Evolutionary conservation across 2,797 vertebrate genomes (phyloP), one percentile per base, ranked within the genome.

Genomic region (Peromyscus nudipes): DNA sequence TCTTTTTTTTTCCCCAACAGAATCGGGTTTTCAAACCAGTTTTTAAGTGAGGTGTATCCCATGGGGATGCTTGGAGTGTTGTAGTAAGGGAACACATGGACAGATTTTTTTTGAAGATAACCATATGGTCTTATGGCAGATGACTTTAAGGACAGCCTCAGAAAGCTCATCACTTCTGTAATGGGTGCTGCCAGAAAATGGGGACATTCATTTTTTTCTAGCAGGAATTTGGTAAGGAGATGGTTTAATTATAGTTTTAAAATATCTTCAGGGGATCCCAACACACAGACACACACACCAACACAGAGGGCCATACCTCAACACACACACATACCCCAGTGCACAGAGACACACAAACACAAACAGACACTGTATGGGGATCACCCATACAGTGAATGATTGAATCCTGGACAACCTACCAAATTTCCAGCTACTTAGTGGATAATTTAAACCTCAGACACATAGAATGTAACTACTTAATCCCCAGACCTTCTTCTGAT

Each of bases 231-330:
- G 3, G 12, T 76, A 31, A 13, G 29, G 34, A 25, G 34, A 77
- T 62, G 60, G 4, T 65, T 89, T 75, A 85, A 69, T 76, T 94
- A 62, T 67, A 9, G 21, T 90, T 92, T 92, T 65, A 29, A 91
- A 80, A 77, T 55, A 8, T 13, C 5, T 34, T 88, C 23, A 67
- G 10, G 11, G 65, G 11, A 84, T 29, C 23, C 40, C 31, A 17
- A 82, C 25, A 96, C 16, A 91, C 16, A 83, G 2, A n/a, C 2
- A 69, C 21, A 87, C 12, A 76, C 37, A n/a, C 10, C 81, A 21
- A 84, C n/a, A 91, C 55, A 67, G 19, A 65, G 0, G 25, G 8
- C 9, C 29, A 67, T 49, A 40, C 43, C 64, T 12, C 27, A 84
- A 64, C 60, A 27, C 21, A 62, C 21, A 62, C 64, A 52, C 43